Base-by-base conservation (phyloP, 2,888 invertebrate species). In the Meiosimyza decipiens region DNA sequence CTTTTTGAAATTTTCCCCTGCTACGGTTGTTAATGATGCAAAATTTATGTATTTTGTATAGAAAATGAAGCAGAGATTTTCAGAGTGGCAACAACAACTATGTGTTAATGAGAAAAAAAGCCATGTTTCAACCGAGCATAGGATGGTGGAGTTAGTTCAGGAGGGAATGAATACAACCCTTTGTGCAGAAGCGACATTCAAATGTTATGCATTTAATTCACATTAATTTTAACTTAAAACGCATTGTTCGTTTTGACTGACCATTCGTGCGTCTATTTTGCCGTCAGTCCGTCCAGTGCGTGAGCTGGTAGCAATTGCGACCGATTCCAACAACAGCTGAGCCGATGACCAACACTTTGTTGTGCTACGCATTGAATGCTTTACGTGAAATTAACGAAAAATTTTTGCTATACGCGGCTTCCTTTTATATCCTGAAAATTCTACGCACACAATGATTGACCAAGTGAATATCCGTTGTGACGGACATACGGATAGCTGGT, bases 11-110 rank as follows among this genome's bases (percentile, higher is more conserved):
- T 9, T 40, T 40, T 40, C 11, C 33, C 62, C 16, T 63, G 69
- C 28, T 51, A 40, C 55, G 62, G 55, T 74, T 74, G 78, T 81
- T 84, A 84, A 84, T 83, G 80, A 83, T 82, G 79, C 79, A 78
- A 81, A 82, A 83, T 84, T 84, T 83, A 84, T 84, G 83, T 83
- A 82, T 84, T 84, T 84, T 83, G 80, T 82, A 79, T 82, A 81
- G 84, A 77, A 84, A 84, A 81, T 83, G 79, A 84, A 84, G 82
- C 81, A 82, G 54, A 54, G 83, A 84, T 82, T 83, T 79, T 78
- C 74, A 76, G 40, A 40, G 40, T 40, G 40, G 9, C 40, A 28
- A 28, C 40, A 28, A 28, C 40, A 40, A 40, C 40, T 40, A 6
- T 40, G 9, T 40, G 40, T 40, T 40, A 40, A 40, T 40, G 40